Percentiles rank a stretch among this genome's conserved stretches.
Conservation (phyloP, 1,140 invertebrate genomes). For the Nomia melanderi region DNA sequence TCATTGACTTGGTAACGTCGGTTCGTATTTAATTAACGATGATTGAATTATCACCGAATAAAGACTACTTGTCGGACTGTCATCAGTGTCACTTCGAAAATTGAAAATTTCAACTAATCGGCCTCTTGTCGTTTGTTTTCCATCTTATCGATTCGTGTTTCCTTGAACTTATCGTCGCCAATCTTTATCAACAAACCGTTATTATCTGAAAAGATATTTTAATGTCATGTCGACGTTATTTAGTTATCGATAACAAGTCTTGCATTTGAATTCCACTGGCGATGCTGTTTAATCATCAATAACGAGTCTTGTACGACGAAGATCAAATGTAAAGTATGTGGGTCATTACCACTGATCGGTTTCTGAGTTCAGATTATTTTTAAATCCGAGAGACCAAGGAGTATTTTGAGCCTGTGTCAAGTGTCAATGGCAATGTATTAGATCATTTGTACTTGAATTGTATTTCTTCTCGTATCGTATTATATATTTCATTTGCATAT, state of each 20-base stretch:
- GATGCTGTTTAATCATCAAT: background rate
- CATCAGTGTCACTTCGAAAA: background rate
- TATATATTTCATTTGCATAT: background rate
- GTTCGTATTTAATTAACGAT: constrained; percentile 42
- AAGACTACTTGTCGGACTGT: constrained; percentile 34
- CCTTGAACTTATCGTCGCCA: background rate
- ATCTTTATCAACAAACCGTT: background rate
- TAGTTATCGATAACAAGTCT: no score
- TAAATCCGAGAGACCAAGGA: background rate
- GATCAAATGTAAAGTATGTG: constrained; percentile 7
- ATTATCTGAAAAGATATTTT: background rate
- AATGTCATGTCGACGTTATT: no score
- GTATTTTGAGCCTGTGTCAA: constrained; percentile 21
- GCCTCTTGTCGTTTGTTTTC: constrained; percentile 10
- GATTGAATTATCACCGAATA: constrained; percentile 40
- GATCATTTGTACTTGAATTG: background rate
- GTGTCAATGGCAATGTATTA: constrained; percentile 12
- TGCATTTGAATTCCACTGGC: background rate
- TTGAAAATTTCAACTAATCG: constrained; percentile 14
- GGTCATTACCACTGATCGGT: constrained; percentile 29
- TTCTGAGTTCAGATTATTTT: constrained; percentile 39
- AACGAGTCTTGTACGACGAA: constrained; percentile 14
- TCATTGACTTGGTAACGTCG: constrained; percentile 2
- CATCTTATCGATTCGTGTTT: no score
- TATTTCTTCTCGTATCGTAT: background rate